These are phyloP conservation scores for Spisula solida DNA, from an alignment of 2,888 invertebrate species.

Conservation along the genomic window DNA sequence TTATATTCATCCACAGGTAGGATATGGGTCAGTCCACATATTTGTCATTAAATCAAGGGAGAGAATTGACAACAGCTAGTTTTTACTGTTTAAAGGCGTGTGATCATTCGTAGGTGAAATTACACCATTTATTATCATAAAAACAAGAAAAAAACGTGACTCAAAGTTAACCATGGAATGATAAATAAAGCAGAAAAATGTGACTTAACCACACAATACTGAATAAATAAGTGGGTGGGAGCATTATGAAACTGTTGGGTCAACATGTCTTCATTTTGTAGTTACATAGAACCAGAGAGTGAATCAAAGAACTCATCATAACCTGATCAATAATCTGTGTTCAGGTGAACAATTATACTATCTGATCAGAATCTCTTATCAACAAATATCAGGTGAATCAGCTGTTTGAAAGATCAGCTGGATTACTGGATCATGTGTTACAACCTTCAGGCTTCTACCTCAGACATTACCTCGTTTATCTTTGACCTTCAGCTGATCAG, in stretches of 20 bases:
- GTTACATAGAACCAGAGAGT: no score
- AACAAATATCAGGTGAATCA: no score
- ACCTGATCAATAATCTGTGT: not conserved
- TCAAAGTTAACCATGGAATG: not conserved
- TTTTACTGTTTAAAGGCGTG: not conserved
- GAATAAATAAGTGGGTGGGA: not conserved
- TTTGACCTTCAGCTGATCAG: no score
- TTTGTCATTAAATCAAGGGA: slow-evolving; percentile 5
- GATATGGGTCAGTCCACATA: slow-evolving; percentile 20
- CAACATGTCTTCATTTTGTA: not conserved
- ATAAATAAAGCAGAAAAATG: no score
- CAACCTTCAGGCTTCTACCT: no score
- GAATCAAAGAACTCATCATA: not conserved
- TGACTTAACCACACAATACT: no score
- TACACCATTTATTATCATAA: slow-evolving; percentile 14
- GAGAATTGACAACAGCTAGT: not conserved
- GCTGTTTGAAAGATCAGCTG: no score
- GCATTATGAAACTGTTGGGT: not conserved
- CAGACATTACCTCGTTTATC: no score
- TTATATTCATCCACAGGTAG: not conserved
- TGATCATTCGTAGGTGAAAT: not conserved
- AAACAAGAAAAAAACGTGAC: slow-evolving; percentile 1
- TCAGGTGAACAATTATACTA: not conserved
- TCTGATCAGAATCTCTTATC: not conserved
- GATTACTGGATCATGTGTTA: no score